Conservation (phyloP, 2,888 invertebrate genomes). For the Bursaphelenchus okinawaensis region DNA sequence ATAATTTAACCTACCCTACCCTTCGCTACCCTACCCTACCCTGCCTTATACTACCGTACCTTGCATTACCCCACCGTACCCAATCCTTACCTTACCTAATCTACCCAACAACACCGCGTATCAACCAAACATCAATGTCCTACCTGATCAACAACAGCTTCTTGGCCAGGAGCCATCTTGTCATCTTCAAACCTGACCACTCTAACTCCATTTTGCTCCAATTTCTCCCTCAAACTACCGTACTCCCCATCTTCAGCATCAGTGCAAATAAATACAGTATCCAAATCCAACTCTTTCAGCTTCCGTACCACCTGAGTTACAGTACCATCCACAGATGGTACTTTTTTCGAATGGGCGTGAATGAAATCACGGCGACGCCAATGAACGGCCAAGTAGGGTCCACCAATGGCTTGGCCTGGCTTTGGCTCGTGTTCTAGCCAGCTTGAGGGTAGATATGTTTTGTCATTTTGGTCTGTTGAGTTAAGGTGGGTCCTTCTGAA, state of each 20-base stretch:
- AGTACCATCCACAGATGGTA: slow-evolving; percentile 74
- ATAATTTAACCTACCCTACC: neutral
- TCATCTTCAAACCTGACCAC: slow-evolving; percentile 16
- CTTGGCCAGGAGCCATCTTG: slow-evolving; percentile 40
- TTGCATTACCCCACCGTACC: no score
- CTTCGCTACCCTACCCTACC: no score
- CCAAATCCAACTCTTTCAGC: slow-evolving; percentile 25
- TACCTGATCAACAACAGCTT: slow-evolving; percentile 53
- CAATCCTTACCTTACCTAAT: no score
- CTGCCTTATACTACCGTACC: no score
- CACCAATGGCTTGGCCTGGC: slow-evolving; percentile 59
- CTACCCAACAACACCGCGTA: no score
- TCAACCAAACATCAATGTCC: no score
- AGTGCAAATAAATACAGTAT: slow-evolving; percentile 42
- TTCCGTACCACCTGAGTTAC: slow-evolving; percentile 68
- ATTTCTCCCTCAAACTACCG: slow-evolving; percentile 59
- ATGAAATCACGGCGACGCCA: slow-evolving; percentile 83
- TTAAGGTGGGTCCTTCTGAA: slow-evolving; percentile 64
- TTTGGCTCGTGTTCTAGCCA: slow-evolving; percentile 19
- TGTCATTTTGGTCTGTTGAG: slow-evolving; percentile 31
- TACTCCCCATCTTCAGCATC: slow-evolving; percentile 58
- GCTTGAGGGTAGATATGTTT: slow-evolving; percentile 16
- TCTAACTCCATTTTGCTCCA: slow-evolving; percentile 54
- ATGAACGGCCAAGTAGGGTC: slow-evolving; percentile 76
- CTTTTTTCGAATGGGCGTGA: slow-evolving; percentile 68